Conservation (phyloP, 53 echinoderm and acorn worm genomes). For the Luidia sarsii region DNA sequence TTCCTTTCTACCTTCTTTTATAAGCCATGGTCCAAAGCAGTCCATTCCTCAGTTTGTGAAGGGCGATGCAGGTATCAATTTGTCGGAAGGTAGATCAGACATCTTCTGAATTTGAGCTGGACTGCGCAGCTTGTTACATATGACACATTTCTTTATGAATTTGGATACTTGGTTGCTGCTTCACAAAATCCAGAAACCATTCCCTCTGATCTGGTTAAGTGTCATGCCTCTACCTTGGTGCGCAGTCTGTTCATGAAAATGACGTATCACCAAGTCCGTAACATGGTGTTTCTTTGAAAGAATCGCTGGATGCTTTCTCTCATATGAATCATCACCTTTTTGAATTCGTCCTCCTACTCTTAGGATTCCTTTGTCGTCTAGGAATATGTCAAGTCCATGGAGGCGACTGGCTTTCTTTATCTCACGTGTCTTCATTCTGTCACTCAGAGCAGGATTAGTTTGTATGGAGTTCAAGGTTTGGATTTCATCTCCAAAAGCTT, state of each 20-base stretch:
- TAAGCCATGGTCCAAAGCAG: conserved; percentile 29
- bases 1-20: conserved; percentile 41
- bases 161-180: conserved; percentile 25
- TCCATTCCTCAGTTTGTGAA: conserved; percentile 36
- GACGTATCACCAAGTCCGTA: conserved; percentile 31
- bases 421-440: background rate
- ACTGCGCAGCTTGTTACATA: conserved; percentile 30
- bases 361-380: conserved; percentile 57
- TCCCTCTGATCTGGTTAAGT: conserved; percentile 28
- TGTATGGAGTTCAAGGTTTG: background rate
- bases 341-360: conserved; percentile 69
- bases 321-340: conserved; percentile 26
- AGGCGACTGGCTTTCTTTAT: conserved; percentile 37
- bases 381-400: conserved; percentile 57
- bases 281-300: conserved; percentile 41
- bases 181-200: conserved; percentile 55
- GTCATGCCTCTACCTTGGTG: conserved; percentile 64
- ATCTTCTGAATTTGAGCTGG: conserved; percentile 52
- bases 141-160: conserved; percentile 53
- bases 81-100: conserved; percentile 59
- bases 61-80: background rate
- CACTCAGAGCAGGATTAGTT: background rate
- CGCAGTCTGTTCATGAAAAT: conserved; percentile 42
- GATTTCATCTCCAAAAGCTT: conserved; percentile 54
- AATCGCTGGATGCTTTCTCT: conserved; percentile 41